Evolutionary conservation across 2,888 invertebrate genomes (phyloP), one percentile per base, ranked within the genome.

Genomic region (Lasioglossum marginatum): DNA sequence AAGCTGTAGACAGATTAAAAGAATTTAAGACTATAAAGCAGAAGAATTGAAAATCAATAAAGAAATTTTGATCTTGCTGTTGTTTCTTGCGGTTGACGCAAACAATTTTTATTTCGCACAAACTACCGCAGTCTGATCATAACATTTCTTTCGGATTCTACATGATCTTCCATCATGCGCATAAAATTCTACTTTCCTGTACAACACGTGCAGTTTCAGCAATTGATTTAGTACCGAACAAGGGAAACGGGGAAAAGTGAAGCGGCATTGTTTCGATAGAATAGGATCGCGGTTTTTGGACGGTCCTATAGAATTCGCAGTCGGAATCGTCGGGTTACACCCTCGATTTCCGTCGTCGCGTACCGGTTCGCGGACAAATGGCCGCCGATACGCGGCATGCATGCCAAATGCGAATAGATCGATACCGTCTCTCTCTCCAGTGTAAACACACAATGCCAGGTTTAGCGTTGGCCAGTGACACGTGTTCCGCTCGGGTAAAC

Each of bases 401-500:
- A 79, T 77, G 78, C n/a, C 66, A 68, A 68, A 79, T 73, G 43
- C 31, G 73, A 63, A 75, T 45, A 84, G 77, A 79, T 81, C 74
- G 81, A 84, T 81, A 77, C 37, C 31, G 76, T 79, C 71, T 85
- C 73, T 52, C 52, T 52, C 52, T 52, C 52, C 79, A 74, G 60
- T 77, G 86, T 82, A 82, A 82, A 87, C 79, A 85, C 72, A 85
- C 72, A 79, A 79, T 81, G 63, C 52, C 40, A 75, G 63, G 84
- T 70, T 76, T 85, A 85, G 63, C 70, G 45, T n/a, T 57, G 80
- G 82, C 87, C 83, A 85, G 77, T 85, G 88, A 87, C 88, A 88
- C 88, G 81, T 84, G 87, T 88, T 87, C 72, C 81, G 77, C 40
- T 48, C 71, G 82, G 48, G 77, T 88, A 87, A 86, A 87, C 86